These are phyloP conservation scores for Poeciliopsis turneri DNA, from an alignment of 2,797 vertebrate genomes.

Conservation along the genomic window DNA sequence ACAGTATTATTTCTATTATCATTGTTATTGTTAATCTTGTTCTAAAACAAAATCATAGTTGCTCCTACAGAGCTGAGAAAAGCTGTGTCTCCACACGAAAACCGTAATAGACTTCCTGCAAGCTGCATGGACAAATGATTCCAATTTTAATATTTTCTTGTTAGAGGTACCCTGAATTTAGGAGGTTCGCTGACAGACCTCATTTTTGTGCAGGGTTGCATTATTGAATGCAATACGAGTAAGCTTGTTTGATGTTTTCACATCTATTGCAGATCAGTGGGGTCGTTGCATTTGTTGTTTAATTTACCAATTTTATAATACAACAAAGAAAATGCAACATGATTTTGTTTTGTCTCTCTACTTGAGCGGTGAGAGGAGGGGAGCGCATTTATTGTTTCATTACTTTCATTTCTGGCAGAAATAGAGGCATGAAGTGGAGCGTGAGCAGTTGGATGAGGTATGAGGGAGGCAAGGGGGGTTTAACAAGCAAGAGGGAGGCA, in stretches of 20 bases:
- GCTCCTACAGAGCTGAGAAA: conserved; percentile 22
- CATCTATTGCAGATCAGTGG: not conserved
- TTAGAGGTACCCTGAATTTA: conserved; percentile 2
- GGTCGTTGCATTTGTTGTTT: conserved; percentile 9
- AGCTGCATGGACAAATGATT: conserved; percentile 7
- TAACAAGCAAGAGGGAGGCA: conserved; percentile 43
- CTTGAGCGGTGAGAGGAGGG: conserved; percentile 2
- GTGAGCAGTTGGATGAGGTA: conserved; percentile 14
- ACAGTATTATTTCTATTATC: too few relatives aligned
- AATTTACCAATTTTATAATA: conserved; percentile 7
- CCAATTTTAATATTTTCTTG: conserved; percentile 10
- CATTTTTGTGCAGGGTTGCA: not conserved
- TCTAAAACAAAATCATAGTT: too few relatives aligned
- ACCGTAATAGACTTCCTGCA: conserved; percentile 14
- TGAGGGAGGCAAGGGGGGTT: not conserved
- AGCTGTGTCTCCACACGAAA: conserved; percentile 28
- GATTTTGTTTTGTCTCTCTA: conserved; percentile 10
- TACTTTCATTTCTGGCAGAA: conserved; percentile 37
- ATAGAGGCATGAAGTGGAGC: conserved; percentile 32
- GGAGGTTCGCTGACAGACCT: not conserved
- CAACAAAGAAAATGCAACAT: conserved; percentile 10
- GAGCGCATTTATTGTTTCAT: conserved; percentile 38
- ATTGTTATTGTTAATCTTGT: too few relatives aligned
- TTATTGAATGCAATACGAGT: not conserved
- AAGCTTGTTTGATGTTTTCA: conserved; percentile 3